A percentile compares a stretch with the other conserved stretches of the same genome.
These are phyloP conservation scores for Onthophagus sagittarius DNA, from an alignment of 2,888 invertebrate species.

Conservation along the genomic window DNA sequence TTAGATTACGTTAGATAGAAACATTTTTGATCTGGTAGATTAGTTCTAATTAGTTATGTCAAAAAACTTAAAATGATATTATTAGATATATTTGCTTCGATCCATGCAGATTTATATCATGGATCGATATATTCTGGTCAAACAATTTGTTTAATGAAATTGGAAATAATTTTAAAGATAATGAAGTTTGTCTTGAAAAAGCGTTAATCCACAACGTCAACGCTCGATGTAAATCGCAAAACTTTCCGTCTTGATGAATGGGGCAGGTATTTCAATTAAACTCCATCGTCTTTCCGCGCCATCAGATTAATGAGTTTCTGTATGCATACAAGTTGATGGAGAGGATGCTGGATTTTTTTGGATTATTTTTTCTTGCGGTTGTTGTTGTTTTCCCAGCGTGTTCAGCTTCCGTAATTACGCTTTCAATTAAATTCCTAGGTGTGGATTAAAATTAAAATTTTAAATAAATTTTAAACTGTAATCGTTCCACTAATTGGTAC, in stretches of 20 bases:
- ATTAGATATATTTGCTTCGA: no score
- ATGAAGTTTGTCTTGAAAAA: neutral
- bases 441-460: neutral
- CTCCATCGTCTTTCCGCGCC: neutral
- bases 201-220: neutral
- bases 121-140: no score
- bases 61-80: no score
- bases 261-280: neutral
- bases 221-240: neutral
- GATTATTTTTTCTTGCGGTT: neutral
- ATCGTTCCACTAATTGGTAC: neutral
- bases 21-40: no score
- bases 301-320: neutral
- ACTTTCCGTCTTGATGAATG: neutral
- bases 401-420: neutral
- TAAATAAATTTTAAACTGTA: no score
- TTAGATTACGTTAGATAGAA: no score
- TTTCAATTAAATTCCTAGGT: neutral
- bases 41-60: no score
- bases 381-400: neutral
- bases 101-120: no score
- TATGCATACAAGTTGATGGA: neutral
- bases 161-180: no score
- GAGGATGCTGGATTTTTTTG: neutral
- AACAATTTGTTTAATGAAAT: no score